Percentiles rank a stretch among this genome's conserved stretches.
Conservation (phyloP, 2,797 vertebrate genomes). For the Enteromius treurensis region DNA sequence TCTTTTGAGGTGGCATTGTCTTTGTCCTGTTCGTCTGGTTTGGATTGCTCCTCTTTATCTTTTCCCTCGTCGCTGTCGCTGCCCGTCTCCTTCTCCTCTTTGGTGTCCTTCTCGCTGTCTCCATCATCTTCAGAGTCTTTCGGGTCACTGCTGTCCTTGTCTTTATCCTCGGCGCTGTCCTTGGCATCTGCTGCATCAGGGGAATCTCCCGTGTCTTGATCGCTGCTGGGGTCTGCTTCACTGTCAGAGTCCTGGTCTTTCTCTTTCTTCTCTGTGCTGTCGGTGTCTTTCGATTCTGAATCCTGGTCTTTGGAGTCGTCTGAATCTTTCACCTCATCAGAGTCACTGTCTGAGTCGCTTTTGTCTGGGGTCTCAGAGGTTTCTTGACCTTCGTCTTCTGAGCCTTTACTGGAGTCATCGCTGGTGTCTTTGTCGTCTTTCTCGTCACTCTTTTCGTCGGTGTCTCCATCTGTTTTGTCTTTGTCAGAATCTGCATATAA, state of each 20-base stretch:
- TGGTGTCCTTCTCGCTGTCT: neutral
- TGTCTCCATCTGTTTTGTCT: slow-evolving; percentile 31
- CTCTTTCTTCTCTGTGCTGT: slow-evolving; percentile 41
- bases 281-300: slow-evolving; percentile 25
- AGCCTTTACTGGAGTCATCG: slow-evolving; percentile 37
- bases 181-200: slow-evolving; percentile 17
- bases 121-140: slow-evolving; percentile 8
- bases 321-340: slow-evolving; percentile 11
- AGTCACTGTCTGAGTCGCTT: neutral
- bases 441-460: slow-evolving; percentile 15
- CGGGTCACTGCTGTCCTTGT: neutral
- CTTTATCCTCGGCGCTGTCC: slow-evolving; percentile 37
- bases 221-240: slow-evolving; percentile 18
- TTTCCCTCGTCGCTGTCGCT: slow-evolving; percentile 14
- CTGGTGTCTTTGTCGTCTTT: slow-evolving; percentile 47
- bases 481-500: slow-evolving; percentile 46
- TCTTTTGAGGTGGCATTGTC: slow-evolving; percentile 14
- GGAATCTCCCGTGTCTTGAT: slow-evolving; percentile 31
- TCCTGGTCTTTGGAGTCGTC: slow-evolving; percentile 23
- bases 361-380: slow-evolving; percentile 14
- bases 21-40: slow-evolving; percentile 27
- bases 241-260: slow-evolving; percentile 31
- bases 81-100: slow-evolving; percentile 4
- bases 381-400: slow-evolving; percentile 15
- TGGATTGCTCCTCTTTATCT: slow-evolving; percentile 20